Percentiles rank a stretch among this genome's conserved stretches.
phyloP scores from a whole-genome alignment of 2,888 invertebrate genomes.

The Oscheius sp. region DNA sequence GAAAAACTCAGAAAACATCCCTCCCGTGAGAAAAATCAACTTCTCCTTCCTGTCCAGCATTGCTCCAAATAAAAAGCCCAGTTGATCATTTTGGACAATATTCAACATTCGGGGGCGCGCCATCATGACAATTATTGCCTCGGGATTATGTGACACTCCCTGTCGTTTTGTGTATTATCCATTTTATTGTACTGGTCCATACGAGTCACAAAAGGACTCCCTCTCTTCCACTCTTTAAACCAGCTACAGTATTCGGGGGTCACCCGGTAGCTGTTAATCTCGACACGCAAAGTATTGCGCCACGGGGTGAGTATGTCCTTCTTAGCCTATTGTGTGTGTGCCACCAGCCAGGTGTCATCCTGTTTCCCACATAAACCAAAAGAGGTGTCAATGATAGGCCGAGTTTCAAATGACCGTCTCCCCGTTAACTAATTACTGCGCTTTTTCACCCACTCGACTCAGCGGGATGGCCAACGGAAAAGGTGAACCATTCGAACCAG shows the following conservation, averaged over 20 bases:
- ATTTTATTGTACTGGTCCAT: constrained; percentile 36
- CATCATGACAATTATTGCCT: constrained; percentile 29
- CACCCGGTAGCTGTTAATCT: not conserved
- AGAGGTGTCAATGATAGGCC: constrained; percentile 26
- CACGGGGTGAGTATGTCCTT: not conserved
- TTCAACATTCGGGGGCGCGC: constrained; percentile 12
- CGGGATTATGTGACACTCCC: constrained; percentile 30
- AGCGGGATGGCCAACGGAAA: not conserved
- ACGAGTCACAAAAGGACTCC: constrained; percentile 3
- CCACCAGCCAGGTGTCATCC: constrained; percentile 12
- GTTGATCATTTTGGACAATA: constrained; percentile 21
- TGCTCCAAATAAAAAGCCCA: not conserved
- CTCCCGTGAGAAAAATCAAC: not conserved
- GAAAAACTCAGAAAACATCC: constrained; percentile 8
- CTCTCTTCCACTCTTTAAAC: too few relatives aligned
- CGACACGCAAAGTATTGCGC: not conserved
- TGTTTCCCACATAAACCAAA: constrained; percentile 32
- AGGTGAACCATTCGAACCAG: not conserved
- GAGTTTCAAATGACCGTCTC: constrained; percentile 34
- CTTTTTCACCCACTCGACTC: constrained; percentile 29
- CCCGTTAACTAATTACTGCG: constrained; percentile 30
- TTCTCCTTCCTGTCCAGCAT: constrained; percentile 8
- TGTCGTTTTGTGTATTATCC: constrained; percentile 31
- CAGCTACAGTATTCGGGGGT: too few relatives aligned
- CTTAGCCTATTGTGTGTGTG: not conserved